Conservation (phyloP, 53 echinoderm and acorn worm genomes). For the Glandiceps talaboti region DNA sequence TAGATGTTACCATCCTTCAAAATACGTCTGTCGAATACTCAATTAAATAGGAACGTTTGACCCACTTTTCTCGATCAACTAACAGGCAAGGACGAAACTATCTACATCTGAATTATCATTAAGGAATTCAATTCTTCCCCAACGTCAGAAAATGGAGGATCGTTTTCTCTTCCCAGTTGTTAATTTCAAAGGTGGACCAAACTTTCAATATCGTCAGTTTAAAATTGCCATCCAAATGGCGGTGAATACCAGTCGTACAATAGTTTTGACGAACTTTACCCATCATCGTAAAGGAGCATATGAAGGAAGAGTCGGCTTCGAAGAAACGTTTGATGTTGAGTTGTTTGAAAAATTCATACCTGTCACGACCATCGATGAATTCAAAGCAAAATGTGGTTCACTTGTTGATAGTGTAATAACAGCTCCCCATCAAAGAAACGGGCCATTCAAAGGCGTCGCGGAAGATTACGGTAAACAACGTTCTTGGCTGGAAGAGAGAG, state of each 20-base stretch:
- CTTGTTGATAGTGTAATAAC: background rate
- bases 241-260: background rate
- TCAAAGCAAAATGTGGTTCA: background rate
- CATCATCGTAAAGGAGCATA: background rate
- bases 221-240: background rate
- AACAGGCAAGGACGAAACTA: no score
- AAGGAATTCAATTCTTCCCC: no score
- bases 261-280: background rate
- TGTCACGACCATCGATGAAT: background rate
- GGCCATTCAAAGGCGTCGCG: no score
- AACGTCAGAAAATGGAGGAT: background rate
- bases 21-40: no score
- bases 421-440: background rate
- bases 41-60: no score
- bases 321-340: background rate
- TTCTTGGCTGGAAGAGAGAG: no score
- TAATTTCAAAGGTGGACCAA: background rate
- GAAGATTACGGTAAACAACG: no score
- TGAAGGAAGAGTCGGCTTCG: background rate
- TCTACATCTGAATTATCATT: no score
- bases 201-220: background rate
- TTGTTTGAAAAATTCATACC: background rate
- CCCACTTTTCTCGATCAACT: no score
- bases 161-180: background rate
- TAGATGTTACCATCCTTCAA: no score